Conservation (phyloP, 1,140 invertebrate genomes). For the Zaprionus africanus region DNA sequence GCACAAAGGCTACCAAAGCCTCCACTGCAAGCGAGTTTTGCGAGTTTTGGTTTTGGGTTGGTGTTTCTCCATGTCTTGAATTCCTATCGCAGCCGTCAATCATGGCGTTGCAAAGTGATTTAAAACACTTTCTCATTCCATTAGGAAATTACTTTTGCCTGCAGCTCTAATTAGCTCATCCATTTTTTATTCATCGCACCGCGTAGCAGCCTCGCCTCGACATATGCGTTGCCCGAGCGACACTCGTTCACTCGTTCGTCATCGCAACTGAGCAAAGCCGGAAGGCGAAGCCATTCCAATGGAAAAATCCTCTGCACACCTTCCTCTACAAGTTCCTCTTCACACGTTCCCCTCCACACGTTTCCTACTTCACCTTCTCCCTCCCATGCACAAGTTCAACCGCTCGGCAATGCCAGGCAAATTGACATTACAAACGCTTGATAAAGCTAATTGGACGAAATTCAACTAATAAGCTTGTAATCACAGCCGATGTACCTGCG, state of each 20-base stretch:
- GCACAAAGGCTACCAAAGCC: no score
- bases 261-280: neutral
- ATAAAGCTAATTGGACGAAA: slow-evolving; percentile 13
- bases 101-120: neutral
- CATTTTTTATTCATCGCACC: neutral
- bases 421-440: slow-evolving; percentile 3
- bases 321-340: no score
- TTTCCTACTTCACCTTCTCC: neutral
- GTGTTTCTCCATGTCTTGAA: neutral
- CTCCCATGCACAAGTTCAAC: neutral
- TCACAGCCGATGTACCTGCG: slow-evolving; percentile 7
- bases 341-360: no score
- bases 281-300: neutral
- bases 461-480: slow-evolving; percentile 16
- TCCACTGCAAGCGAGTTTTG: no score
- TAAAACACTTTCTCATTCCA: neutral
- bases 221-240: neutral
- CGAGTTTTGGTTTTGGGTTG: no score
- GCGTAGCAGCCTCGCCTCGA: neutral
- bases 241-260: neutral
- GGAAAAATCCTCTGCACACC: neutral
- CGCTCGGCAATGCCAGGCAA: neutral
- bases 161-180: neutral
- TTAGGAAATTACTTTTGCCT: slow-evolving; percentile 1
- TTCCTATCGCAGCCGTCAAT: neutral